Conservation (phyloP, 2,797 vertebrate genomes). For the Merluccius polli region DNA sequence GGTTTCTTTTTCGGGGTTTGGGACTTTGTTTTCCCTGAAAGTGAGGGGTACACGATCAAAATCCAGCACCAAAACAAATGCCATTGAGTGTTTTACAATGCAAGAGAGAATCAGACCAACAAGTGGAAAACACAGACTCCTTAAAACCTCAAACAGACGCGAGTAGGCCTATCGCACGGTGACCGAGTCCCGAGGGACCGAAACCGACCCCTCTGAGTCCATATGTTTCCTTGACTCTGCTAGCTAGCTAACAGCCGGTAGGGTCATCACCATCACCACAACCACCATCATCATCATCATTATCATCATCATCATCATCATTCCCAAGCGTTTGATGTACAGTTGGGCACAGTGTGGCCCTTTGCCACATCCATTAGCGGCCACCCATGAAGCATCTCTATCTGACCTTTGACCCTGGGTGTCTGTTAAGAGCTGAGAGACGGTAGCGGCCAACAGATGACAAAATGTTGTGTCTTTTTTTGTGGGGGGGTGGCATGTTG, state of each 20-base stretch:
- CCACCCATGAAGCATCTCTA: constrained; percentile 56
- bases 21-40: too few species aligned
- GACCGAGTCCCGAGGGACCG: neutral
- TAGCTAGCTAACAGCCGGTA: neutral
- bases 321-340: constrained; percentile 26
- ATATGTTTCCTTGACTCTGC: neutral
- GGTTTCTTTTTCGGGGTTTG: too few species aligned
- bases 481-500: constrained; percentile 34
- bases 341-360: constrained; percentile 33
- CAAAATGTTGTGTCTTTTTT: constrained; percentile 29
- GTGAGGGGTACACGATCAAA: too few species aligned
- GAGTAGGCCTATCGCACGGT: neutral
- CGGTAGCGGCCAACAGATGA: constrained; percentile 26
- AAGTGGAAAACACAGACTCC: neutral
- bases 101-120: neutral
- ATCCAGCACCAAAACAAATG: too few species aligned
- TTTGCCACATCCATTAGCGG: constrained; percentile 32
- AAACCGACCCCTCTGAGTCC: neutral
- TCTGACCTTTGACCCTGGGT: constrained; percentile 53
- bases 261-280: neutral
- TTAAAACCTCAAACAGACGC: neutral
- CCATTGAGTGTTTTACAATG: too few species aligned
- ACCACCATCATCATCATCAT: too few species aligned
- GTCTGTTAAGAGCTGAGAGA: constrained; percentile 17
- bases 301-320: too few species aligned